These are phyloP conservation scores for Formica aserva DNA, from an alignment of 2,888 invertebrate species.

Conservation along the genomic window DNA sequence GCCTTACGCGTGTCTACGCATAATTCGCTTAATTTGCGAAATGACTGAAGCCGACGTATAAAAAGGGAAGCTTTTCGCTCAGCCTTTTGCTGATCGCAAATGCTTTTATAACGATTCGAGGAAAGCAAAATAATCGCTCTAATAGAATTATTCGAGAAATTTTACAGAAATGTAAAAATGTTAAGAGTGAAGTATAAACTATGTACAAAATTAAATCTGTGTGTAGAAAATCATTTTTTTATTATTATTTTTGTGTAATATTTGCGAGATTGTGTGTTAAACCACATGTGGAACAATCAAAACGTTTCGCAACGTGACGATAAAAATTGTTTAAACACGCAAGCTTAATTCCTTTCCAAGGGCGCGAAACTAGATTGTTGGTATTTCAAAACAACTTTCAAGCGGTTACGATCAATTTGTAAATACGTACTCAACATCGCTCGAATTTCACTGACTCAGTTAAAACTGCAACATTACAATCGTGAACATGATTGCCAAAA, in stretches of 20 bases:
- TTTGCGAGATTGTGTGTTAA: background rate
- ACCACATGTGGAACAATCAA: background rate
- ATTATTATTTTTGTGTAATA: slow-evolving; percentile 4
- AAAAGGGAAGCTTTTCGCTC: background rate
- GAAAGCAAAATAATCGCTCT: background rate
- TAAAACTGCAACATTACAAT: background rate
- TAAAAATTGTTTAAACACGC: slow-evolving; percentile 28
- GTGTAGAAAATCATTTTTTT: background rate
- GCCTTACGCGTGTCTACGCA: slow-evolving; percentile 51
- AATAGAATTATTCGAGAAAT: background rate
- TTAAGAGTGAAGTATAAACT: background rate
- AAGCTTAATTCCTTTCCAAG: slow-evolving; percentile 21
- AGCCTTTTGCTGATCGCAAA: background rate
- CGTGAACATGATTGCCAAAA: background rate
- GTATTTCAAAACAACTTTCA: slow-evolving; percentile 29
- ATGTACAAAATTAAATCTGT: background rate
- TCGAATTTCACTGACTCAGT: slow-evolving; percentile 40
- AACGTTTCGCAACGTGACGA: background rate
- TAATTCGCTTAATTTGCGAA: slow-evolving; percentile 56
- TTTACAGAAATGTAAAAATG: background rate
- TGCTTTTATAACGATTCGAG: background rate
- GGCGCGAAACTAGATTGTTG: slow-evolving; percentile 27
- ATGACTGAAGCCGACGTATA: slow-evolving; percentile 59
- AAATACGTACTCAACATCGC: slow-evolving; percentile 5
- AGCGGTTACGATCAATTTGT: slow-evolving; percentile 26